Evolutionary conservation across 2,888 invertebrate genomes (phyloP), one percentile per base, ranked within the genome.

Genomic region (Drosophila kambysellisi): DNA sequence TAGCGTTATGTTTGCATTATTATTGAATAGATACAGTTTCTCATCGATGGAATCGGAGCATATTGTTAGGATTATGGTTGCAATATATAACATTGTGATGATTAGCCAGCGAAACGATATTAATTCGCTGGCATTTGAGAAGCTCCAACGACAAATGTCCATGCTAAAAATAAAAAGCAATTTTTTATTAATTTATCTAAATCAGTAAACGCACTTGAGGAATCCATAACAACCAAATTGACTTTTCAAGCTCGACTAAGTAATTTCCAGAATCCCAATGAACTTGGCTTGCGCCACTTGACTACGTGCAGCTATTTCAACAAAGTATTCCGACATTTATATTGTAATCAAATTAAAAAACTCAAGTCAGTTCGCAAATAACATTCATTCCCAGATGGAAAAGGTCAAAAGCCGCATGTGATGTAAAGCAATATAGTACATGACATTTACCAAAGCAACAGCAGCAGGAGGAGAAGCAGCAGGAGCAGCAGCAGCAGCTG

Each of bases 31-130:
- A 74, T 92, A 92, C 46, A 93, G 82, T 74, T 91, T 92, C 75
- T 92, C 93, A 70, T 93, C 93, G 58, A 93, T 92, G 41, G 93
- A 92, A 82, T 93, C 93, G 78, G 93, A 92, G 86, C 93, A 93
- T 70, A 93, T 91, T 48, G 93, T 92, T 51, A 93, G 86, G 69
- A 93, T 93, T 91, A 93, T 93, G 90, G 93, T 93, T 87, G 93
- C 93, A 81, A 93, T 91, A 79, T 93, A 93, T 70, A 93, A 92
- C 93, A 93, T 93, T 69, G 93, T 92, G 69, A 93, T 92, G 56
- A 93, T 93, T 60, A 93, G 88, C 92, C 93, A 93, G 73, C 93
- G 93, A 78, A 93, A 93, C 54, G 93, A 92, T 79, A 93, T 91
- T 65, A 92, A 77, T 75, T 93, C 93, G 35, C 91, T 86, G 70